A percentile compares a stretch with the other conserved stretches of the same genome.
These are phyloP conservation scores for Nebria brevicollis DNA, from an alignment of 2,888 invertebrate species.

Conservation along the genomic window DNA sequence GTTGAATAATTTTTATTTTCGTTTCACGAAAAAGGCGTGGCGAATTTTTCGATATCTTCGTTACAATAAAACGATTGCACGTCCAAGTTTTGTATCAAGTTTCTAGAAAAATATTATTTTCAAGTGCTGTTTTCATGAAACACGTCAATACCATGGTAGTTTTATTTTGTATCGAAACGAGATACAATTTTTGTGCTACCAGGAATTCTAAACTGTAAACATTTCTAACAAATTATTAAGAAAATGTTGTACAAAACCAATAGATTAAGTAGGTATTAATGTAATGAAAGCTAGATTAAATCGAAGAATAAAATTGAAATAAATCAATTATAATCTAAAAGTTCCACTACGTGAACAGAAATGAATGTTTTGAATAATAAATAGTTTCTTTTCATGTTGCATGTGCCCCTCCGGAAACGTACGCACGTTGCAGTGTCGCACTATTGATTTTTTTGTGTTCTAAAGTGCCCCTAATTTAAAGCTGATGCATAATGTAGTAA, in stretches of 20 bases:
- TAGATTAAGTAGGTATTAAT: too few species aligned
- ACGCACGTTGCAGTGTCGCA: constrained; percentile 36
- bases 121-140: background rate
- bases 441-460: constrained; percentile 44
- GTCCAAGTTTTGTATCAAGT: background rate
- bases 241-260: too few species aligned
- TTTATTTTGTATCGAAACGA: background rate
- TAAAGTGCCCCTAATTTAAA: constrained; percentile 44
- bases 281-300: too few species aligned
- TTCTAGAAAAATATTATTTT: constrained; percentile 1
- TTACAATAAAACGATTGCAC: background rate
- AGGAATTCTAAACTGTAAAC: too few species aligned
- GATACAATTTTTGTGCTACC: too few species aligned
- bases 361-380: background rate
- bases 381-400: background rate
- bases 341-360: too few species aligned
- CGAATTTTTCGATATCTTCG: constrained; percentile 32
- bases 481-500: constrained; percentile 44
- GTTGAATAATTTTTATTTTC: constrained; percentile 45
- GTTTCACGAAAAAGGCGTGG: constrained; percentile 35
- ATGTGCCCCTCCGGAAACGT: constrained; percentile 7
- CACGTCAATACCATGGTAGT: background rate
- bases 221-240: too few species aligned
- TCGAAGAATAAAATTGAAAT: too few species aligned
- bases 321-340: too few species aligned